Percentiles rank a stretch among this genome's conserved stretches.
phyloP scores from a whole-genome alignment of 2,797 vertebrate species.

The Scolopax bukidnonensis region DNA sequence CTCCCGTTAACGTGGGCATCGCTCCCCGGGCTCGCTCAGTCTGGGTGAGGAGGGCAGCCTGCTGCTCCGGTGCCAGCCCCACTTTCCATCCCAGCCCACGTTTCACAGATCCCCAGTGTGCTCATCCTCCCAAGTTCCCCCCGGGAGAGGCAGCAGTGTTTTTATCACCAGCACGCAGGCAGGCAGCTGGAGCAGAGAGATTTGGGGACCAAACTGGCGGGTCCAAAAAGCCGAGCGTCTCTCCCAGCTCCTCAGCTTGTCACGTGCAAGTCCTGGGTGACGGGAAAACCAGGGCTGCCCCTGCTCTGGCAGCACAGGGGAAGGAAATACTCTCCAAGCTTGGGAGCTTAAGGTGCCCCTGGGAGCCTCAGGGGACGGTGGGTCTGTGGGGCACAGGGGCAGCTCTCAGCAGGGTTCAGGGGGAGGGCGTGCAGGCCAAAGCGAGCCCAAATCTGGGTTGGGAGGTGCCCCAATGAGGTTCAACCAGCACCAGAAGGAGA shows the following conservation, averaged over 20 bases:
- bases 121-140: background rate
- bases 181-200: background rate
- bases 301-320: background rate
- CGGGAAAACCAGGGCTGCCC: background rate
- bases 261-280: rapidly evolving
- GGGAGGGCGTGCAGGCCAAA: background rate
- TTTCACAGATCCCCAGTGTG: rapidly evolving
- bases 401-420: background rate
- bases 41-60: background rate
- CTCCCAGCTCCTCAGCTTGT: background rate
- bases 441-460: background rate
- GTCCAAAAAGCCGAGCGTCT: rapidly evolving
- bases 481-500: background rate
- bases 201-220: background rate
- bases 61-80: background rate
- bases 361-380: rapidly evolving
- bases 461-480: rapidly evolving
- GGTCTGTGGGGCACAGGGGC: background rate
- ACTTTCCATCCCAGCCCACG: rapidly evolving
- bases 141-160: rapidly evolving
- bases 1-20: too few relatives aligned
- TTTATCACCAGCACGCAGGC: background rate
- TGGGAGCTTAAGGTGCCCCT: rapidly evolving
- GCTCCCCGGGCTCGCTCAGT: too few relatives aligned
- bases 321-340: background rate